Evolutionary conservation across 2,888 invertebrate genomes (phyloP), one percentile per base, ranked within the genome.

Genomic region (Epistrophe eligans): DNA sequence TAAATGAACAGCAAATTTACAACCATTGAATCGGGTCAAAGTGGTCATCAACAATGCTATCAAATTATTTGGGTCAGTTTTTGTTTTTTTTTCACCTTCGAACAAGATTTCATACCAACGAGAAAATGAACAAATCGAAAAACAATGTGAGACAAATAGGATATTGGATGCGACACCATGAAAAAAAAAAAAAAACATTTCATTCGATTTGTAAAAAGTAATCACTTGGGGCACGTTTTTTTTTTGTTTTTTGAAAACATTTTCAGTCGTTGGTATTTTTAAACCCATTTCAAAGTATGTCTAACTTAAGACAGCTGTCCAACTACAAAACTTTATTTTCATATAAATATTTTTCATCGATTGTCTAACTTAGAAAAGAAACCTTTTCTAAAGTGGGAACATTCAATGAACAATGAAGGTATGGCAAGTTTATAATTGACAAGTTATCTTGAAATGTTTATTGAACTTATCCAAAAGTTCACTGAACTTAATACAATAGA

Each of bases 11-110:
- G 10, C n/a, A 28, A 64, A 64, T 45, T 10, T 45, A 2, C 45
- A 24, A 2, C 64, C 32, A 64, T 19, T 4, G 62, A 43, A 64
- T 64, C 19, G 24, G n/a, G 15, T 64, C 28, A n/a, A 45, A 45
- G 28, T 28, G 64, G 64, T 45, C 64, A 45, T 64, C 64, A 32
- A 45, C 28, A 45, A 64, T 24, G 45, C n/a, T 45, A n/a, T 43
- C 15, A 64, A 10, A 17, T 62, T 45, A 32, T 64, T 64, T 45
- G 32, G 64, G 45, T 64, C n/a, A 45, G 45, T 2, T 24, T 24
- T 3, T 24, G 1, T 24, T 24, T 24, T 24, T 24, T 43, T 17
- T 38, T 11, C 13, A 40, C 28, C 24, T 2, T 24, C 1, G 24
- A 24, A 24, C 24, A 24, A 24, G 1, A 3, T 24, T 2, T 24